Evolutionary conservation across 2,797 vertebrate species (phyloP), one percentile per base, ranked within the genome.

Genomic region (Melopsittacus undulatus): DNA sequence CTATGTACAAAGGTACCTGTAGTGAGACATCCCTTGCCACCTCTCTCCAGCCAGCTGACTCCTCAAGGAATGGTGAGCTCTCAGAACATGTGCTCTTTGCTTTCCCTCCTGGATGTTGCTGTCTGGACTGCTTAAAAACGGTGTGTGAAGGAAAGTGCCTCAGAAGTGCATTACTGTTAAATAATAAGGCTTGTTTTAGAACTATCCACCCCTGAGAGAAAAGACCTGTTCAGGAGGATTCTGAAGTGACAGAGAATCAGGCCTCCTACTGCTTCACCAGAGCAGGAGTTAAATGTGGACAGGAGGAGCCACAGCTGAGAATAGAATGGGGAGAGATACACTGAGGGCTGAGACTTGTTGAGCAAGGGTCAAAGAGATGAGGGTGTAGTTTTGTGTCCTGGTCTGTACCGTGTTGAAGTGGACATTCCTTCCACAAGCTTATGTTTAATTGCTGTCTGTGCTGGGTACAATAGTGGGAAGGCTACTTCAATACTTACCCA

Each of bases 381-480:
- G 36, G n/a, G 8, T 43, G 27, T 20, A 22, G 22, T 7, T 83
- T 22, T 40, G n/a, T 57, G 18, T 29, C 63, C 52, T 26, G 5
- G 14, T 59, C 61, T 0, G 0, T 64, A 79, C 48, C 14, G 0
- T 5, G 22, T 10, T 26, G 32, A 38, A 23, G 24, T 27, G 46
- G 17, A 29, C 26, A 1, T 52, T 21, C 2, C 52, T 24, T 48
- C 20, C 26, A 20, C 22, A 11, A 36, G 63, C 57, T 93, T 13
- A 0, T n/a, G 6, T 23, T 57, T n/a, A 80, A 42, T n/a, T 61
- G 51, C 46, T 19, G 14, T 38, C 13, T 51, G 10, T 0, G 1
- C 27, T 23, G 43, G n/a, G 48, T 68, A 59, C 82, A 34, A 2
- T 2, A 40, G 22, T 4, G 9, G 43, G 78, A 57, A 26, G n/a